Conservation (phyloP, 2,888 invertebrate species). For the Xestia ashworthii region DNA sequence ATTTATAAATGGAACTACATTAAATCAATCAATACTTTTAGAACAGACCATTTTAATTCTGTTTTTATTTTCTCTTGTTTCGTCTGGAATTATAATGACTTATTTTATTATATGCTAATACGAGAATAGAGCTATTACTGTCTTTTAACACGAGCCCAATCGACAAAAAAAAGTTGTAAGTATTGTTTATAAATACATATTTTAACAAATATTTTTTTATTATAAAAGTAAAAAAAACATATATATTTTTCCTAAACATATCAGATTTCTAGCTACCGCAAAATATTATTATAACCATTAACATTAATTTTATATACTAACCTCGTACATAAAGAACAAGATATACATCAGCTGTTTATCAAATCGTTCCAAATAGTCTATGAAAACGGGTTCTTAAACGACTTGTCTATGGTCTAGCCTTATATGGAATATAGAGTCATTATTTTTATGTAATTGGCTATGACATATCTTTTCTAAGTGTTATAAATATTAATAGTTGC, state of each 20-base stretch:
- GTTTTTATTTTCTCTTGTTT: not conserved
- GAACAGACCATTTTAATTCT: not conserved
- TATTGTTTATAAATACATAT: not conserved
- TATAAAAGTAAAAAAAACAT: not conserved
- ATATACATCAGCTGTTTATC: constrained; percentile 34
- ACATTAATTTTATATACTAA: constrained; percentile 33
- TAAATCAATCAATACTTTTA: not conserved
- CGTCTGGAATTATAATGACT: not conserved
- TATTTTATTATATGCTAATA: not conserved
- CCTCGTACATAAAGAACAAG: constrained; percentile 19
- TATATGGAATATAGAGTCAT: constrained; percentile 27
- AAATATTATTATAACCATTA: constrained; percentile 21
- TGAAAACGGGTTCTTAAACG: constrained; percentile 29
- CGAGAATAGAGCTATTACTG: not conserved
- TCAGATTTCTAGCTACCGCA: constrained; percentile 45
- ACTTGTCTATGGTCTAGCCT: constrained; percentile 17
- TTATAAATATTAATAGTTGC: constrained; percentile 6
- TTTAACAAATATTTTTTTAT: not conserved
- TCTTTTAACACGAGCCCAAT: not conserved
- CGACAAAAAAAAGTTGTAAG: not conserved
- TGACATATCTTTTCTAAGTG: constrained; percentile 22
- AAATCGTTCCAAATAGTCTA: constrained; percentile 13
- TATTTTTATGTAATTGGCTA: constrained; percentile 38
- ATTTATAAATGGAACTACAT: not conserved
- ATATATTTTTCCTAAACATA: not conserved